phyloP scores from a whole-genome alignment of 2,797 vertebrate genomes.

The Gymnodraco acuticeps region DNA sequence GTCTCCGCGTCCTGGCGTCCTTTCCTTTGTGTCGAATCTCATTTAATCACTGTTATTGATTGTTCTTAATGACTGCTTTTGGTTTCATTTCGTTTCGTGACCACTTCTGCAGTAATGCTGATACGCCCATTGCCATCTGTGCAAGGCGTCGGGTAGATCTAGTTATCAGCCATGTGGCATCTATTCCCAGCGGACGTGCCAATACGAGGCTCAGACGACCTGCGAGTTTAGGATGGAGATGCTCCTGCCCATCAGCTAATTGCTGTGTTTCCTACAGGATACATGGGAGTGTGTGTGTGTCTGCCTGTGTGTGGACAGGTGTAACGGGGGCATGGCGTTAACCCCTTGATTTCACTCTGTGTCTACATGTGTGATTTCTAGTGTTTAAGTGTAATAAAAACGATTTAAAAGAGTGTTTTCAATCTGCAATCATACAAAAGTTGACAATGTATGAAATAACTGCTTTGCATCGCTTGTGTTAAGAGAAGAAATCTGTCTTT shows the following conservation, averaged over 20 bases:
- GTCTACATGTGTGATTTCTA: neutral
- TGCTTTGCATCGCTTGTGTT: neutral
- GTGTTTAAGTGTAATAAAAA: neutral
- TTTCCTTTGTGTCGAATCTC: constrained; percentile 61
- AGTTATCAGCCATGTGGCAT: constrained; percentile 57
- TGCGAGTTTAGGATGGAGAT: constrained; percentile 18
- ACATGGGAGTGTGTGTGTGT: neutral
- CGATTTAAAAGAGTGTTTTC: neutral
- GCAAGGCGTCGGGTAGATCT: constrained; percentile 37
- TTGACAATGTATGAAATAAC: neutral
- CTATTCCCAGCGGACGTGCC: constrained; percentile 49
- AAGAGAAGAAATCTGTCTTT: neutral
- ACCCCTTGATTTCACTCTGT: neutral
- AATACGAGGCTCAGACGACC: constrained; percentile 21
- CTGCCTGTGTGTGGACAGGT: neutral
- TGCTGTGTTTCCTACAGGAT: constrained; percentile 28
- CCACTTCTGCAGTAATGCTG: constrained; percentile 44
- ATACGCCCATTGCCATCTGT: constrained; percentile 71
- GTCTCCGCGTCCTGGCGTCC: constrained; percentile 34
- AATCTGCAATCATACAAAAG: neutral
- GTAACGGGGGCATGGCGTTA: neutral
- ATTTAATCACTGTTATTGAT: constrained; percentile 75
- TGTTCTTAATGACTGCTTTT: constrained; percentile 56
- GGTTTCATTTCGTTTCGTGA: constrained; percentile 64
- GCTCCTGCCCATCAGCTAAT: constrained; percentile 25